Conservation (phyloP, 2,113 vertebrate genomes). For the Otolemur garnettii region DNA sequence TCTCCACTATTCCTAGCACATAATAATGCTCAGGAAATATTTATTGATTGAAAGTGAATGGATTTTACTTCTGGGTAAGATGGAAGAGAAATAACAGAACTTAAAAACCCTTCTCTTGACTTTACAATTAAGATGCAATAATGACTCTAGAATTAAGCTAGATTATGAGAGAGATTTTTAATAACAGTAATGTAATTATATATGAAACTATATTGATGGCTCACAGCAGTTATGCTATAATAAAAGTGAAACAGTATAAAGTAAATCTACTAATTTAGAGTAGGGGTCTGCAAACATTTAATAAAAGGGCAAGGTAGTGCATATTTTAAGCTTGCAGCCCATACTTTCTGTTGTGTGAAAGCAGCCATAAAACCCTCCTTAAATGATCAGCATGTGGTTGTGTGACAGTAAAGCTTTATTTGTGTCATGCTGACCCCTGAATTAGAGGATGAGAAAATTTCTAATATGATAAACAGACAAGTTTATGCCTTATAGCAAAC, state of each 20-base stretch:
- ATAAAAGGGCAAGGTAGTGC: neutral
- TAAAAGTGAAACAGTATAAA: neutral
- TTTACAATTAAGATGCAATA: neutral
- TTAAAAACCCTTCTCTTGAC: neutral
- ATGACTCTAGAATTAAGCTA: slow-evolving; percentile 7
- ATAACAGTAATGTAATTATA: neutral
- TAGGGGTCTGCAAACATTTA: neutral
- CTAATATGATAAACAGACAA: neutral
- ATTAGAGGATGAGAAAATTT: neutral
- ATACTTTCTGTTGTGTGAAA: neutral
- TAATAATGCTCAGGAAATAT: neutral
- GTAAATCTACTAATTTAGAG: neutral
- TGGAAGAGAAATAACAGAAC: neutral
- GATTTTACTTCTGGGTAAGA: neutral
- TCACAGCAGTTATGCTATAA: neutral
- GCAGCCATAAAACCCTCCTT: neutral
- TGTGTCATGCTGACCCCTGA: neutral
- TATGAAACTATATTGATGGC: neutral
- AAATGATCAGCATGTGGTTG: neutral
- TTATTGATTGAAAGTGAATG: slow-evolving; percentile 23
- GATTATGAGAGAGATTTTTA: neutral
- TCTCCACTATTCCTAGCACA: neutral
- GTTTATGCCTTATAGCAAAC: neutral
- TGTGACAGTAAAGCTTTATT: neutral
- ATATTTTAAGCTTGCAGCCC: neutral